These are phyloP conservation scores for Homarus gammarus DNA, from an alignment of 2,888 invertebrate species.

Conservation along the genomic window DNA sequence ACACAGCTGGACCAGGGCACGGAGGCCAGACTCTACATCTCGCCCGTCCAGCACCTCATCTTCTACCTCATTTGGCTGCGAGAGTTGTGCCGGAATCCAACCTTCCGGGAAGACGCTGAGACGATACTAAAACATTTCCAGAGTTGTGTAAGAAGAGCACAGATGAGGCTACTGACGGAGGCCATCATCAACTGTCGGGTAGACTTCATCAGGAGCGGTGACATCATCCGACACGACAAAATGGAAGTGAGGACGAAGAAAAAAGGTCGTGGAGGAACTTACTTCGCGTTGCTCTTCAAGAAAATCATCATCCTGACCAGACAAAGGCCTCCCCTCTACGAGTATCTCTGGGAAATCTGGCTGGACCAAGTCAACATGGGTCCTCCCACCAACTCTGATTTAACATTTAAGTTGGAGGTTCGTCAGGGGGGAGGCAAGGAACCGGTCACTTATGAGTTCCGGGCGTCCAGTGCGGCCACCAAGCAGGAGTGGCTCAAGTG, in stretches of 20 bases:
- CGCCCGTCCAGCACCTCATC: constrained; percentile 61
- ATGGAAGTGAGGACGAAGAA: constrained; percentile 58
- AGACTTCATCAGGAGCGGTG: constrained; percentile 66
- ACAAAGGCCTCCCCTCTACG: constrained; percentile 60
- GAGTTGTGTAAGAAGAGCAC: constrained; percentile 30
- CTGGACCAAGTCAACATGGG: constrained; percentile 70
- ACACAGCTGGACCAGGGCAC: constrained; percentile 14
- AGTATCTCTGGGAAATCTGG: constrained; percentile 66
- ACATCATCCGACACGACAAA: constrained; percentile 45
- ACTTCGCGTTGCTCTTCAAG: constrained; percentile 59
- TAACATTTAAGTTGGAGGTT: constrained; percentile 63
- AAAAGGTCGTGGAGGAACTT: constrained; percentile 28
- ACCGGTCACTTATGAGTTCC: constrained; percentile 57
- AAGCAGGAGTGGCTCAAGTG: constrained; percentile 50
- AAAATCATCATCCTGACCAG: constrained; percentile 65
- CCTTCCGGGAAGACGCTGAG: constrained; percentile 9
- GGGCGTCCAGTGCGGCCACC: neutral
- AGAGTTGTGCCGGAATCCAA: neutral
- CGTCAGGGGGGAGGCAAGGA: constrained; percentile 61
- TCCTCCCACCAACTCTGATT: constrained; percentile 42
- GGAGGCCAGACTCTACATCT: constrained; percentile 45
- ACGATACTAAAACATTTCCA: constrained; percentile 15
- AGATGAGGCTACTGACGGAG: constrained; percentile 40
- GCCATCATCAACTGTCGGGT: constrained; percentile 51
- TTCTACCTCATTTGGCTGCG: constrained; percentile 44